Conservation (phyloP, 1,140 invertebrate species). For the Meloidogyne floridensis region DNA sequence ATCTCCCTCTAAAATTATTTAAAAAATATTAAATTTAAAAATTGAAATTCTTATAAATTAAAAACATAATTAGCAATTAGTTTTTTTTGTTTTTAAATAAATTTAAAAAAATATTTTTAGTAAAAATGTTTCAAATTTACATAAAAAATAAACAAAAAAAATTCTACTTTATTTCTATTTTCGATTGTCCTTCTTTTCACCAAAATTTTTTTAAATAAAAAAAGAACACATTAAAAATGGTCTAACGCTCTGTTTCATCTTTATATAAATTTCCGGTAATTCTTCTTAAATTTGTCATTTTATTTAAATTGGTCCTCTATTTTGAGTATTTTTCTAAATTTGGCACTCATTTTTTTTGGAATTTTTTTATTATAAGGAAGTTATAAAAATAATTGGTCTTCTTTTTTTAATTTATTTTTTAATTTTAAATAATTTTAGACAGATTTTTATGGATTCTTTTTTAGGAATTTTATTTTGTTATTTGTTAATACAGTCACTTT, state of each 20-base stretch:
- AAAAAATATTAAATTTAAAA: too few relatives aligned
- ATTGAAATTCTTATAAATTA: too few relatives aligned
- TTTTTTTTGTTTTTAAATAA: too few relatives aligned
- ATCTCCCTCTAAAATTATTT: too few relatives aligned
- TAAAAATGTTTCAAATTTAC: too few relatives aligned
- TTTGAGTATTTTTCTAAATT: neutral
- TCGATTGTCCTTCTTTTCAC: neutral
- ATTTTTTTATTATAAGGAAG: constrained; percentile 3
- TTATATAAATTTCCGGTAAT: neutral
- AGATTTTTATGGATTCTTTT: neutral
- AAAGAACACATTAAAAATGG: neutral
- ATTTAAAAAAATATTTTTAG: too few relatives aligned
- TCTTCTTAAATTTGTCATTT: constrained; percentile 1
- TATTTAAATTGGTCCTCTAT: neutral
- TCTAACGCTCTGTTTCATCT: constrained; percentile 3
- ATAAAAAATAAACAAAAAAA: too few relatives aligned
- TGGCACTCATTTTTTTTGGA: neutral
- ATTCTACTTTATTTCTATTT: neutral
- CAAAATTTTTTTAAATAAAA: neutral
- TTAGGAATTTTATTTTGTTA: neutral
- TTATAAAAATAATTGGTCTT: neutral
- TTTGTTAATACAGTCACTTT: too few relatives aligned
- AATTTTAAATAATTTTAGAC: too few relatives aligned
- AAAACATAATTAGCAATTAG: too few relatives aligned
- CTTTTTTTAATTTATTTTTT: neutral